Conservation (phyloP, 2,113 vertebrate genomes). For the Budorcas taxicolor region DNA sequence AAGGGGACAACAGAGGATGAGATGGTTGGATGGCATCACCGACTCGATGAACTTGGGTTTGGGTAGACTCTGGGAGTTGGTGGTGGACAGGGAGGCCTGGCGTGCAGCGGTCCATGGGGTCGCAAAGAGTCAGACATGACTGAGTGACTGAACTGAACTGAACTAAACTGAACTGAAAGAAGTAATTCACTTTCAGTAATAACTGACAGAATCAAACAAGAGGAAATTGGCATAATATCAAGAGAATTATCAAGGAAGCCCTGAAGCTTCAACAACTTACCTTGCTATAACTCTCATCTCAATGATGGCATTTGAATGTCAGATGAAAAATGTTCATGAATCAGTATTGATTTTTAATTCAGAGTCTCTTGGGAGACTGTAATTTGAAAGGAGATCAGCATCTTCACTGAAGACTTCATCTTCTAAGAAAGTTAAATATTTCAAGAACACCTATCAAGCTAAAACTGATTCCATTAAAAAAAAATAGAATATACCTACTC, state of each 20-base stretch:
- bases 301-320: background rate
- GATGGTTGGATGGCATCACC: too few relatives aligned
- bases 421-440: background rate
- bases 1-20: too few relatives aligned
- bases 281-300: background rate
- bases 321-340: background rate
- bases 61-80: too few relatives aligned
- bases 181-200: background rate
- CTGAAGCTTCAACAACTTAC: background rate
- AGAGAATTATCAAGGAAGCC: background rate
- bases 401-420: background rate
- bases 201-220: background rate
- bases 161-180: background rate
- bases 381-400: background rate
- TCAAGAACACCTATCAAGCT: background rate
- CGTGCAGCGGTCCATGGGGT: too few relatives aligned
- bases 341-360: background rate
- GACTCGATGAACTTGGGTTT: too few relatives aligned
- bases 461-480: background rate
- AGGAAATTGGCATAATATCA: background rate
- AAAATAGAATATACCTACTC: background rate
- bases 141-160: too few relatives aligned
- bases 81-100: too few relatives aligned
- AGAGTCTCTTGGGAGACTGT: background rate
- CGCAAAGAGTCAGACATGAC: accelerated